Evolutionary conservation across 1,140 invertebrate genomes (phyloP), one percentile per base, ranked within the genome.

Genomic region (Trichonephila inaurata): DNA sequence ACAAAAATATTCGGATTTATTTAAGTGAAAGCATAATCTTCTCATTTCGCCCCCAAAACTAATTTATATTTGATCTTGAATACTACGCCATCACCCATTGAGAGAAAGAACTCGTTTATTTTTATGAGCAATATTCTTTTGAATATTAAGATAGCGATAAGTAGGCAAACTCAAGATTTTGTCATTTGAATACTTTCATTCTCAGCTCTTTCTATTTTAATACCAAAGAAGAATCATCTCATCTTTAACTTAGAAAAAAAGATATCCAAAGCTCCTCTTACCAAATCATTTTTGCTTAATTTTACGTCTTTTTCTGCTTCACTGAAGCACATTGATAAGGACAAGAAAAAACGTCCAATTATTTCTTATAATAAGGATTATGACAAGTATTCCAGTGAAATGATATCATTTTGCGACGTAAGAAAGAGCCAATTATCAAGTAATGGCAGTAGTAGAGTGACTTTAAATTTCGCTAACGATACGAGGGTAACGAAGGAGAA

Each of bases 321-420:
- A 24, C 64, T 69, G 64, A 12, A 24, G 64, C 64, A 12, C 64
- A 24, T 24, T 51, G 44, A 51, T 51, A 51, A 69, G 64, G 10
- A 69, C 10, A 7, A 24, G 16, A 10, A 24, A 66, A 69, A 12
- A 69, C 12, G n/a, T 69, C n/a, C 64, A 69, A 69, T 69, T 69
- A 69, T n/a, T 69, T 69, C 64, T 69, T 7, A 69, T 69, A 69
- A 69, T 69, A 69, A 69, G 64, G 21, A 69, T 69, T 69, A 69
- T 69, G 64, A 24, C 64, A 69, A 69, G 64, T 19, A 69, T 21
- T 12, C n/a, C 21, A 12, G 64, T 10, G n/a, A 69, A 69, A 69
- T n/a, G n/a, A n/a, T 69, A 69, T 69, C 64, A n/a, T 21, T 69
- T 21, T 69, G 6, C 8, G 2, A 24, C 64, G 6, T 7, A 12